Base-by-base conservation (phyloP, 2,888 invertebrate species). In the Siphlonurus alternatus region DNA sequence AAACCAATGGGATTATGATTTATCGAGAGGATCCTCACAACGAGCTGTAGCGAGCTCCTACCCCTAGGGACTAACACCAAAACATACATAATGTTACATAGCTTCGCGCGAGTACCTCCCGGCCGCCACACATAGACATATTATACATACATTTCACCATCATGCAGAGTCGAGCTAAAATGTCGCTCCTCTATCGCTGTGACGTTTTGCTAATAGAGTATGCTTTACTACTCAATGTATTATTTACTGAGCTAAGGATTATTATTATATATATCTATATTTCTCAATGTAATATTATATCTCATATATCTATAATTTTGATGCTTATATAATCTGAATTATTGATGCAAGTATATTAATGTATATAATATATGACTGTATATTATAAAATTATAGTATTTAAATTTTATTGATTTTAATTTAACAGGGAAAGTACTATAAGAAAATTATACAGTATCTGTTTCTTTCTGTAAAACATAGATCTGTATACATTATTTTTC, bases 1-100 rank as follows among this genome's bases (percentile, higher is more conserved):
- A 56, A 22, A 56, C 56, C 56, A 22, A 56, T 56, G 56, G 56
- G 56, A 56, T 56, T 56, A 56, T 56, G 56, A 56, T 56, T 56
- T 56, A 56, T 56, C n/a, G n/a, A n/a, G 56, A 56, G 56, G n/a
- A n/a, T n/a, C n/a, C n/a, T n/a, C n/a, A n/a, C n/a, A n/a, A n/a
- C n/a, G n/a, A n/a, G n/a, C n/a, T n/a, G 38, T 38, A 15, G 38
- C 38, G 38, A 38, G 15, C 38, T 38, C 38, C 15, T 10, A 38
- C 5, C 15, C 38, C 38, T 38, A 38, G 38, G 38, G 38, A 38
- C 5, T 38, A 38, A 10, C 38, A 38, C 38, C 38, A 15, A 38
- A 38, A 38, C 38, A 38, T 38, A 38, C 38, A 38, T 38, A 38
- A 38, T 38, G 38, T 38, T 38, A 38, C 38, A 38, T 38, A 5